phyloP scores from a whole-genome alignment of 2,797 vertebrate species.

The Holocentrus rufus region DNA sequence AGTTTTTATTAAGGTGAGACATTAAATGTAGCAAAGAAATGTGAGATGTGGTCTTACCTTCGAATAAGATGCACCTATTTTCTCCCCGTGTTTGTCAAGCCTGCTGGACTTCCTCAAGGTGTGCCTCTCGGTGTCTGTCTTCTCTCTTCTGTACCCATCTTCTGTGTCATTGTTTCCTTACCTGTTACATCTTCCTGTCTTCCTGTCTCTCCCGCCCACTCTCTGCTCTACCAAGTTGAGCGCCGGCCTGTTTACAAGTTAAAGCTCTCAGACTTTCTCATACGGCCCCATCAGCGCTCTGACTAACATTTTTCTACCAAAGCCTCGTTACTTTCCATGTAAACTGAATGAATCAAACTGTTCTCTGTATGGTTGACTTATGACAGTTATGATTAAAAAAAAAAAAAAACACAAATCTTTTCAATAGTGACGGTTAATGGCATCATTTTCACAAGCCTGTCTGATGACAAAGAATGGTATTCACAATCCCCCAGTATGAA shows the following conservation, averaged over 20 bases:
- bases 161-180: slow-evolving; percentile 78
- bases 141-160: slow-evolving; percentile 46
- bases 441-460: not conserved
- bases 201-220: slow-evolving; percentile 64
- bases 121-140: slow-evolving; percentile 25
- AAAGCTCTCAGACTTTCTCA: not conserved
- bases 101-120: slow-evolving; percentile 51
- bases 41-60: slow-evolving; percentile 49
- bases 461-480: too few species aligned
- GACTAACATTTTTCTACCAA: slow-evolving; percentile 46
- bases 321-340: slow-evolving; percentile 55
- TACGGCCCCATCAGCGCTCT: slow-evolving; percentile 2
- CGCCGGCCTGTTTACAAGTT: slow-evolving; percentile 26
- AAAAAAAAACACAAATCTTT: not conserved
- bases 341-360: slow-evolving; percentile 12
- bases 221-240: slow-evolving; percentile 7
- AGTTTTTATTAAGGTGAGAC: not conserved
- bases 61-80: slow-evolving; percentile 2
- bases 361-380: not conserved
- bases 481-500: too few species aligned
- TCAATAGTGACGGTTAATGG: not conserved
- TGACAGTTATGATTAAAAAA: not conserved
- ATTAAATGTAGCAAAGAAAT: not conserved
- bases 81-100: slow-evolving; percentile 23
- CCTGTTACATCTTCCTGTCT: slow-evolving; percentile 66